These are phyloP conservation scores for Thomomys bottae DNA, from an alignment of 2,113 vertebrate genomes.

Conservation along the genomic window DNA sequence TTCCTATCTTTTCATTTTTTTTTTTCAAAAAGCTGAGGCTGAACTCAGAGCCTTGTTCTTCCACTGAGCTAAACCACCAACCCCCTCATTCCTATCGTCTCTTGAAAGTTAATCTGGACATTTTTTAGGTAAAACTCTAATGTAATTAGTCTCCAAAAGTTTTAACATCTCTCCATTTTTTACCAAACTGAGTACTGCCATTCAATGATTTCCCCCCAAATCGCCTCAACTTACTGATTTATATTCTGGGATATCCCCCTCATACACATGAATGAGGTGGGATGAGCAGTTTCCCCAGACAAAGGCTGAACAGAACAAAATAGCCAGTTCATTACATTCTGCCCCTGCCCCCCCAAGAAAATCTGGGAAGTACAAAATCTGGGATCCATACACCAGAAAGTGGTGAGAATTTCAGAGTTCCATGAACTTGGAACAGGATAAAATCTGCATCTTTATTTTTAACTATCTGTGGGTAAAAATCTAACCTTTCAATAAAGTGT, in stretches of 20 bases:
- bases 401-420: constrained; percentile 36
- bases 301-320: constrained; percentile 40
- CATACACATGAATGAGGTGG: no score
- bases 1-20: constrained; percentile 39
- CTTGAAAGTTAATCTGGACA: constrained; percentile 28
- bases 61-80: no score
- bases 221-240: neutral
- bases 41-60: no score
- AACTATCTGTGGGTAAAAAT: constrained; percentile 43
- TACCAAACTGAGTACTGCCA: constrained; percentile 28
- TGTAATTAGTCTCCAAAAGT: constrained; percentile 35
- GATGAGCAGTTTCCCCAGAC: neutral
- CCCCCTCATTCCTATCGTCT: no score
- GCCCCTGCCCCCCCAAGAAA: constrained; percentile 1
- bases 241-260: constrained; percentile 36
- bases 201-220: constrained; percentile 48
- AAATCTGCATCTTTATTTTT: constrained; percentile 20
- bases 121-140: constrained; percentile 61
- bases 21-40: no score
- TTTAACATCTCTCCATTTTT: neutral
- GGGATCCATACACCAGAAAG: neutral
- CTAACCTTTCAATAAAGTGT: constrained; percentile 3
- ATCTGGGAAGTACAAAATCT: constrained; percentile 42
- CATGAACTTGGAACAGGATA: neutral
- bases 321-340: neutral